Percentiles rank a stretch among this genome's conserved stretches.
Conservation (phyloP, 2,888 invertebrate genomes). For the Bibio marci region DNA sequence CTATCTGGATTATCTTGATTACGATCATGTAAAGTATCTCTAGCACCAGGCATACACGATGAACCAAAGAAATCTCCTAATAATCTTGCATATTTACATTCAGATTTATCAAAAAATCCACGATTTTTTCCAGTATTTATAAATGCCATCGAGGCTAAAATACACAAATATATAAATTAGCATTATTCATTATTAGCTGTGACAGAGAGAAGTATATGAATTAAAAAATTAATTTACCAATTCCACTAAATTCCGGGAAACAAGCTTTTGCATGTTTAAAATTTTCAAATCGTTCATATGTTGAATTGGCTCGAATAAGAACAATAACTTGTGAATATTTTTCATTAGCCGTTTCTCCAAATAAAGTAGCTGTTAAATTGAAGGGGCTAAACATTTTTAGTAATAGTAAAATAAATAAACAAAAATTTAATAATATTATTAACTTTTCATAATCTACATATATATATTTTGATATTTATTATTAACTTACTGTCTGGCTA, state of each 20-base stretch:
- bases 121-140: constrained; percentile 35
- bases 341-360: constrained; percentile 35
- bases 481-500: constrained; percentile 42
- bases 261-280: constrained; percentile 39
- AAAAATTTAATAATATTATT: not conserved
- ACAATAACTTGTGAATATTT: constrained; percentile 36
- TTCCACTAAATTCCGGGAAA: constrained; percentile 48
- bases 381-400: constrained; percentile 31
- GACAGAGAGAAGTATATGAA: no score
- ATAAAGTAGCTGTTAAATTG: constrained; percentile 36
- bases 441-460: not conserved
- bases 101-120: constrained; percentile 26
- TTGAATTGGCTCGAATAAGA: constrained; percentile 30
- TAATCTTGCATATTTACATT: constrained; percentile 39
- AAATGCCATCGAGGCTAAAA: constrained; percentile 41
- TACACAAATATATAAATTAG: no score
- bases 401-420: no score
- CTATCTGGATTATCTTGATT: constrained; percentile 17
- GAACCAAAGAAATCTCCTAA: constrained; percentile 37
- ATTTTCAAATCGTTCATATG: constrained; percentile 35
- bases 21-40: constrained; percentile 30
- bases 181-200: not conserved
- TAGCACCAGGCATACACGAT: constrained; percentile 45
- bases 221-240: constrained; percentile 28
- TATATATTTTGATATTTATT: no score